These are phyloP conservation scores for Andrena haemorrhoa DNA, from an alignment of 2,888 invertebrate species.

Conservation along the genomic window DNA sequence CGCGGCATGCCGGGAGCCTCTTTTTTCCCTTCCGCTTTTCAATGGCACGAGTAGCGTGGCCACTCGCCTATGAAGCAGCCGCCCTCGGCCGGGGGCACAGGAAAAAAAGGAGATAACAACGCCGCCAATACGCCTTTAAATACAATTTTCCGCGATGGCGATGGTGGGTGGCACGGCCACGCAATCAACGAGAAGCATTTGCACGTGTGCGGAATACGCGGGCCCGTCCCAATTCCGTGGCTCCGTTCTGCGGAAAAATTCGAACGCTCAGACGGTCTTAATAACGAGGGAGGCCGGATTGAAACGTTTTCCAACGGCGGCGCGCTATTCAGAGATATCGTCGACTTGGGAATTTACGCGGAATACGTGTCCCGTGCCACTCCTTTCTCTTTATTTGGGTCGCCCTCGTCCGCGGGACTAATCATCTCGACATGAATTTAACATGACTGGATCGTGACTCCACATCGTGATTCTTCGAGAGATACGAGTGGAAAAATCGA, in stretches of 20 bases:
- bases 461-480: neutral
- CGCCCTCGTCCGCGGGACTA: neutral
- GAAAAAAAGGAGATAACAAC: constrained; percentile 13
- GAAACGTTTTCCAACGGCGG: constrained; percentile 45
- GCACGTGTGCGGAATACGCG: constrained; percentile 58
- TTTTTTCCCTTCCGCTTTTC: neutral
- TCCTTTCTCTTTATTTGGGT: neutral
- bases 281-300: constrained; percentile 50
- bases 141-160: constrained; percentile 55
- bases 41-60: neutral
- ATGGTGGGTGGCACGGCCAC: constrained; percentile 32
- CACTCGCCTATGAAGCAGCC: constrained; percentile 2
- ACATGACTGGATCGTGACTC: neutral
- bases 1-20: neutral
- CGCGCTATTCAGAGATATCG: constrained; percentile 29
- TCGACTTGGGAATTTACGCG: constrained; percentile 43
- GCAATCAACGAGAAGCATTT: constrained; percentile 63
- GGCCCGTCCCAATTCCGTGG: constrained; percentile 54
- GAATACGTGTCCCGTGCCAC: constrained; percentile 26
- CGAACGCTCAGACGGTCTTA: constrained; percentile 56
- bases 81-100: neutral
- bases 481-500: neutral
- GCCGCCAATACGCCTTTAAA: constrained; percentile 60
- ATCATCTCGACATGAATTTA: neutral
- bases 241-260: constrained; percentile 59